Evolutionary conservation across 1,140 invertebrate species (phyloP).

Genomic region (Diuraphis noxia): DNA sequence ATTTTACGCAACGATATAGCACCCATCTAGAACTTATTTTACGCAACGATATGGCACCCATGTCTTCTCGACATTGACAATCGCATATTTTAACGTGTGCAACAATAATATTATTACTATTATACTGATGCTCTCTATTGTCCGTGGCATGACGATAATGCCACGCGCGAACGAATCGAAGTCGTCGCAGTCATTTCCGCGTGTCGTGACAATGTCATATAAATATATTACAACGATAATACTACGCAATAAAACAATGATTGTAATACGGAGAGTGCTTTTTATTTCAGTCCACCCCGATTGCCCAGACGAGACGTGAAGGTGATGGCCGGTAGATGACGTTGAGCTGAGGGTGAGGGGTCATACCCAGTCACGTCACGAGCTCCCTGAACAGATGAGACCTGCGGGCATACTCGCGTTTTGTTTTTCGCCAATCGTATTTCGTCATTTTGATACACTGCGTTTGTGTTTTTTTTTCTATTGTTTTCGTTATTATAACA

Average conservation of each 20-base stretch:
- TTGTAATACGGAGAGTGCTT: not conserved
- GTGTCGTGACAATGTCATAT: constrained; percentile 2
- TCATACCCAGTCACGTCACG: no score
- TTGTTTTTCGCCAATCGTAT: not conserved
- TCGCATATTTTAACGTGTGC: not conserved
- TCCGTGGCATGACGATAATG: not conserved
- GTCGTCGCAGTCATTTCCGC: not conserved
- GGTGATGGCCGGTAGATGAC: not conserved
- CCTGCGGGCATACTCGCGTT: not conserved
- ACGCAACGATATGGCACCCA: not conserved
- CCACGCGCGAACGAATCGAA: not conserved
- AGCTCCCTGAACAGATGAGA: not conserved
- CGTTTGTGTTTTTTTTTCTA: not conserved
- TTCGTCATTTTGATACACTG: not conserved
- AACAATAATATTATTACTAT: not conserved
- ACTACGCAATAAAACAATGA: not conserved
- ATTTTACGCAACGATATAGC: not conserved
- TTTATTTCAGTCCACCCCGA: not conserved
- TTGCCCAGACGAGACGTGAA: not conserved
- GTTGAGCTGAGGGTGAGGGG: no score
- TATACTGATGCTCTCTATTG: not conserved
- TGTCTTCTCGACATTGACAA: not conserved
- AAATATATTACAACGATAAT: not conserved
- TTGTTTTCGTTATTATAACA: not conserved
- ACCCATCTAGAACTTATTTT: no score